Evolutionary conservation across 2,888 invertebrate species (phyloP).

Genomic region (Eristalis arbustorum): DNA sequence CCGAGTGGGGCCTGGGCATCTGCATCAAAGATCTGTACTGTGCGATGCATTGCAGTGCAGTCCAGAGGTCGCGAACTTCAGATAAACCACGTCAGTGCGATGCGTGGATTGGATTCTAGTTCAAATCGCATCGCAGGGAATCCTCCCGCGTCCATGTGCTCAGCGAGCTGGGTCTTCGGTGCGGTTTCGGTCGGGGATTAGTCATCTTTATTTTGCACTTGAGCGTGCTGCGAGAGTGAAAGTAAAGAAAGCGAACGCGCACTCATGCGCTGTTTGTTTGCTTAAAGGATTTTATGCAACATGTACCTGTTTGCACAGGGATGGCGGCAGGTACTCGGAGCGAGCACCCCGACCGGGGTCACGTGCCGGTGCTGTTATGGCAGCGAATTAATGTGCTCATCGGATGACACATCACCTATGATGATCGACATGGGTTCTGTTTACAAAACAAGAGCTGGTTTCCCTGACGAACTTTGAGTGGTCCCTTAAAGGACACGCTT

Average conservation of each 20-base stretch:
- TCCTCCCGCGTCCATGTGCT: not conserved
- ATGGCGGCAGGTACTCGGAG: slow-evolving; percentile 26
- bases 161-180: not conserved
- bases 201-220: slow-evolving; percentile 57
- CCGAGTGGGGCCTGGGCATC: not conserved
- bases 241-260: slow-evolving; percentile 17
- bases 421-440: slow-evolving; percentile 55
- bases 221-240: slow-evolving; percentile 30
- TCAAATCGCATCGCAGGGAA: not conserved
- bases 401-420: slow-evolving; percentile 57
- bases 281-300: slow-evolving; percentile 66
- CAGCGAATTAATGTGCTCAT: slow-evolving; percentile 35
- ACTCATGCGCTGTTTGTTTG: slow-evolving; percentile 47
- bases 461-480: not conserved
- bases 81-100: slow-evolving; percentile 21
- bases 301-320: slow-evolving; percentile 57
- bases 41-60: slow-evolving; percentile 39
- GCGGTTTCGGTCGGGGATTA: not conserved
- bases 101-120: slow-evolving; percentile 9
- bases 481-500: not conserved
- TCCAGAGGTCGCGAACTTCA: slow-evolving; percentile 65
- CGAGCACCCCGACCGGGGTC: not conserved
- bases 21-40: slow-evolving; percentile 45
- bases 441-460: not conserved
- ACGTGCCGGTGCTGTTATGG: slow-evolving; percentile 31